Evolutionary conservation across 2,113 vertebrate species (phyloP).

Genomic region (Alligator mississippiensis): DNA sequence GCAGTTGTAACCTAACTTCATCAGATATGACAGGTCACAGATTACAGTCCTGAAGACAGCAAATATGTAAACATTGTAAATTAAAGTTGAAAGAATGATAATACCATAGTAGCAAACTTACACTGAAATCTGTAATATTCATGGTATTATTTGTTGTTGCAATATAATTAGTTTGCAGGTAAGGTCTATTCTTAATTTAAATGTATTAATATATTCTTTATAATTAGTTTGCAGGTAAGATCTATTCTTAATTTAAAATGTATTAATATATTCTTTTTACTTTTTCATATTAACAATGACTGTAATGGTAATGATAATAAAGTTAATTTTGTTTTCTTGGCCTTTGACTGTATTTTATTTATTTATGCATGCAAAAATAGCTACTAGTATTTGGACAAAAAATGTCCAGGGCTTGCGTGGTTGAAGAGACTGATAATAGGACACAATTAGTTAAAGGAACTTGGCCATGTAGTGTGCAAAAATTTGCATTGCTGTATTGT

Average conservation of each 20-base stretch:
- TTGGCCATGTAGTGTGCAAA: not conserved
- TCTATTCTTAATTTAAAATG: conserved; percentile 5
- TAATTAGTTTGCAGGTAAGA: conserved; percentile 8
- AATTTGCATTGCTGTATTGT: not conserved
- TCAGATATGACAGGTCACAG: conserved; percentile 36
- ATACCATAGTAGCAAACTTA: not conserved
- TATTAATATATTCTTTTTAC: not conserved
- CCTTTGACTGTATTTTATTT: conserved; percentile 15
- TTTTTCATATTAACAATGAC: not conserved
- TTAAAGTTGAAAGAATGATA: not conserved
- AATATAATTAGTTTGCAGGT: conserved; percentile 1
- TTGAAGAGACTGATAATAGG: not conserved
- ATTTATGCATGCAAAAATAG: not conserved
- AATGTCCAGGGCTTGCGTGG: not conserved
- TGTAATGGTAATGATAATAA: too few species aligned
- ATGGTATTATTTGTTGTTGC: not conserved
- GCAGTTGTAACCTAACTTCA: conserved; percentile 24
- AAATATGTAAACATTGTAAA: conserved; percentile 30
- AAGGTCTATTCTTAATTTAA: not conserved
- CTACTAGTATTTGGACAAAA: too few species aligned
- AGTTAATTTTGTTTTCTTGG: not conserved
- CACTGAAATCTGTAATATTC: conserved; percentile 1
- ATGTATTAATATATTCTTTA: not conserved
- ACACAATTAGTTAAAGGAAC: not conserved
- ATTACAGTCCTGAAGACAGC: conserved; percentile 41